Evolutionary conservation across 2,113 vertebrate species (phyloP).

Genomic region (Pachypanchax playfairii): DNA sequence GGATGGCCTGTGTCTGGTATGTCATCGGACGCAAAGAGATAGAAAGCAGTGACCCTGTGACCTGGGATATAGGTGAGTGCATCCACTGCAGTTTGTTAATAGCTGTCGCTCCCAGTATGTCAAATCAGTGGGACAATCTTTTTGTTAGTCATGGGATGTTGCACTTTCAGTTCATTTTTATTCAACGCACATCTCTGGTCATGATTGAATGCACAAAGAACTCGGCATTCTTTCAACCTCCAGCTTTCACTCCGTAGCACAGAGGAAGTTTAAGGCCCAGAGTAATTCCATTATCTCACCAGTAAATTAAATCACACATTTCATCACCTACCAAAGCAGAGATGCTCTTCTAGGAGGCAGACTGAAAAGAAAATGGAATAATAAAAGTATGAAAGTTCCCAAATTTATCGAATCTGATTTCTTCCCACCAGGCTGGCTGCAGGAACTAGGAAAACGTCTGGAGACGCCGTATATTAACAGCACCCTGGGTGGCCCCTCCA

Average conservation of each 20-base stretch:
- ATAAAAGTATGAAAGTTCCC: not conserved
- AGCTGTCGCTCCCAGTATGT: not conserved
- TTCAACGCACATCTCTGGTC: not conserved
- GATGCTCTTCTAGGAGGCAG: not conserved
- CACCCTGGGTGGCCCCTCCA: slow-evolving; percentile 87
- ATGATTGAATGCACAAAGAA: slow-evolving; percentile 19
- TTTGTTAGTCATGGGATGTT: not conserved
- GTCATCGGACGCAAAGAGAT: slow-evolving; percentile 88
- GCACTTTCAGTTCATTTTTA: not conserved
- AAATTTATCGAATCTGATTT: not conserved
- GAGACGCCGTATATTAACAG: slow-evolving; percentile 91
- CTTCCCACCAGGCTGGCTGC: slow-evolving; percentile 86
- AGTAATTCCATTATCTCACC: slow-evolving; percentile 26
- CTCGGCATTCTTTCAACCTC: slow-evolving; percentile 22
- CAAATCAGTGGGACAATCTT: slow-evolving; percentile 3
- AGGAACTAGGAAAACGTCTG: slow-evolving; percentile 92
- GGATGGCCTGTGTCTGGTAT: slow-evolving; percentile 93
- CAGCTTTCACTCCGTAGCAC: not conserved
- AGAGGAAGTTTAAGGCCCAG: slow-evolving; percentile 43
- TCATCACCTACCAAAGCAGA: not conserved
- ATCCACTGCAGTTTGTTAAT: not conserved
- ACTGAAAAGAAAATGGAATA: not conserved
- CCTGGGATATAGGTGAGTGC: slow-evolving; percentile 96
- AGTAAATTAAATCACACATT: slow-evolving; percentile 17
- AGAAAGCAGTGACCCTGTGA: slow-evolving; percentile 87